Evolutionary conservation across 2,797 vertebrate species (phyloP).

Genomic region (Delichon dasypus): DNA sequence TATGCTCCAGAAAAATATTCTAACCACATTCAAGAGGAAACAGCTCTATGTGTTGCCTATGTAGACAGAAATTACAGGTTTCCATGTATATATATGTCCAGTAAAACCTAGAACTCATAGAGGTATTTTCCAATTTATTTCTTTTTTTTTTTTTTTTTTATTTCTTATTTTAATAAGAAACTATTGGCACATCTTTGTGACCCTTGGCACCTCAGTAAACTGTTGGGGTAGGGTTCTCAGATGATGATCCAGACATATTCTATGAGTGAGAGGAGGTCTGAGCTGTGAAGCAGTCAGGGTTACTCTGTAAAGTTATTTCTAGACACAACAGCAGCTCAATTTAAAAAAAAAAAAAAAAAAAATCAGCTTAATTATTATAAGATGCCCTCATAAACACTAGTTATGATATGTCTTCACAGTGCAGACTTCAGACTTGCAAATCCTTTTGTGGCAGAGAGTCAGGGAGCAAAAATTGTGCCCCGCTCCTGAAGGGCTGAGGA

Average conservation of each 20-base stretch:
- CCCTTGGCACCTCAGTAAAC: background rate
- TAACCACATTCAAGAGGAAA: background rate
- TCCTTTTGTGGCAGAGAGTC: background rate
- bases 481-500: background rate
- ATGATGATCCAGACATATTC: background rate
- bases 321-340: background rate
- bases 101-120: background rate
- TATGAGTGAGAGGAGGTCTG: fast-evolving
- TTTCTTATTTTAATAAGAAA: background rate
- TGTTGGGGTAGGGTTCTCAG: background rate
- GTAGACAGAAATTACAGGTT: background rate
- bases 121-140: background rate
- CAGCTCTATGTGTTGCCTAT: background rate
- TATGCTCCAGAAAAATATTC: fast-evolving
- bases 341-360: no score
- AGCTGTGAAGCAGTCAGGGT: background rate
- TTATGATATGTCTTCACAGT: background rate
- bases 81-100: background rate
- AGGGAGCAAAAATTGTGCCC: background rate
- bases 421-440: background rate
- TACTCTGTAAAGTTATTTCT: background rate
- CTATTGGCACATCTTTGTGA: background rate
- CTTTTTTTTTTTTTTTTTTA: no score
- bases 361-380: background rate
- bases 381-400: background rate